Conservation (phyloP, 2,113 vertebrate genomes). For the Petrocephalus microphthalmus region DNA sequence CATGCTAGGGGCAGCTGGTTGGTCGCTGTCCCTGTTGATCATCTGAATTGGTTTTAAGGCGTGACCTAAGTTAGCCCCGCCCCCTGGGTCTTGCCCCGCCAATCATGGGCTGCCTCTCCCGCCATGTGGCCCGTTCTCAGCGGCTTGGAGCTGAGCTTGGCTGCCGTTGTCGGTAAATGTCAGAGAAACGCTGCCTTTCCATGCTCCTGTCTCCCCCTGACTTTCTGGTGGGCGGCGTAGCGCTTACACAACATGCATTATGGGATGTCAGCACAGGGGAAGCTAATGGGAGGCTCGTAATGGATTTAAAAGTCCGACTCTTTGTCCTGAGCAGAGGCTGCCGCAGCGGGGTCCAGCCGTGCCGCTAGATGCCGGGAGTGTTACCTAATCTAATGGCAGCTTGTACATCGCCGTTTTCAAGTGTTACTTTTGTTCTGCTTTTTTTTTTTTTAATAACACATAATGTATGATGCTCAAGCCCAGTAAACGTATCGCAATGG, state of each 20-base stretch:
- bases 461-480: slow-evolving; percentile 8
- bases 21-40: neutral
- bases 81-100: neutral
- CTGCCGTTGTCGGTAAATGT: neutral
- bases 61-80: neutral
- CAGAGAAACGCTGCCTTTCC: neutral
- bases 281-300: slow-evolving; percentile 14
- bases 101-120: neutral
- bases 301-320: slow-evolving; percentile 19
- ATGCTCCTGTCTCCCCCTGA: neutral
- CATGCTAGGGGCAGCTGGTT: neutral
- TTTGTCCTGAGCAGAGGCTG: slow-evolving; percentile 48
- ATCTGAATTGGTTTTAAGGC: neutral
- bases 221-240: neutral
- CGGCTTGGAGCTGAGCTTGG: neutral
- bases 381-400: slow-evolving; percentile 49
- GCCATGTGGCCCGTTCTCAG: neutral
- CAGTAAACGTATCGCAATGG: neutral
- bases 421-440: slow-evolving; percentile 43
- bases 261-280: neutral
- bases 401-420: slow-evolving; percentile 41
- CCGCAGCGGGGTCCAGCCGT: slow-evolving; percentile 37
- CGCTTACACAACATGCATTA: slow-evolving; percentile 1
- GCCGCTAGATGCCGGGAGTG: slow-evolving; percentile 43
- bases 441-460: neutral